A percentile compares a stretch with the other conserved stretches of the same genome.
These are phyloP conservation scores for Corythornis madagascariensis DNA, from an alignment of 2,113 vertebrate species.

Conservation along the genomic window DNA sequence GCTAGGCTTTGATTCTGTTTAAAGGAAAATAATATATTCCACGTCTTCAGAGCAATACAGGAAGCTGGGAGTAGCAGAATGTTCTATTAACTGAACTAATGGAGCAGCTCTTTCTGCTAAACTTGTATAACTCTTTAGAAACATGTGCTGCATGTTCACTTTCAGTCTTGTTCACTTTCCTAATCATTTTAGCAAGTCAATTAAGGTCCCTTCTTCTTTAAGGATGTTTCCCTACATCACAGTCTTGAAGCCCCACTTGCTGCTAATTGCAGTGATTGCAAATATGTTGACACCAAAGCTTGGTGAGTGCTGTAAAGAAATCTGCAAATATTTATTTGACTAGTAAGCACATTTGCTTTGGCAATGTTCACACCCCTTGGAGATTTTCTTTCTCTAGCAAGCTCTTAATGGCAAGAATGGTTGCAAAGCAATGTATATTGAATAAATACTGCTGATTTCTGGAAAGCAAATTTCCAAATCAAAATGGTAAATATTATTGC, in stretches of 20 bases:
- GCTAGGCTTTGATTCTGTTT: slow-evolving; percentile 20
- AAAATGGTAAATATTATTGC: not conserved
- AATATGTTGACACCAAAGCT: not conserved
- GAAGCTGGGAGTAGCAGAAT: slow-evolving; percentile 39
- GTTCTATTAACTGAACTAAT: slow-evolving; percentile 68
- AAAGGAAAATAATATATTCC: slow-evolving; percentile 6
- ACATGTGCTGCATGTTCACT: slow-evolving; percentile 53
- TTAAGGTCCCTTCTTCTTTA: slow-evolving; percentile 20
- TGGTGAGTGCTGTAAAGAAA: slow-evolving; percentile 20
- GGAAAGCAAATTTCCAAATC: not conserved
- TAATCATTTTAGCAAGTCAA: slow-evolving; percentile 52
- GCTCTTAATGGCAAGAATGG: not conserved
- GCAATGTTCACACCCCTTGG: not conserved
- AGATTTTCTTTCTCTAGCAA: not conserved
- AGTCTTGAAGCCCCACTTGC: not conserved
- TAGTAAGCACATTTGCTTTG: not conserved
- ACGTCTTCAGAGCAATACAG: slow-evolving; percentile 17
- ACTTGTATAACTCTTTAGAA: slow-evolving; percentile 29
- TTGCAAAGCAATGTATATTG: not conserved
- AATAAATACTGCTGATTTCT: not conserved
- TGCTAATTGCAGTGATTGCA: slow-evolving; percentile 26
- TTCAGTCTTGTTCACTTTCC: slow-evolving; percentile 32
- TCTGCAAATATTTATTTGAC: slow-evolving; percentile 31
- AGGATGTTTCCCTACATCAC: slow-evolving; percentile 26
- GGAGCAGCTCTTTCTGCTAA: slow-evolving; percentile 61